Evolutionary conservation across 2,113 vertebrate genomes (phyloP).

Genomic region (Pristiophorus japonicus): DNA sequence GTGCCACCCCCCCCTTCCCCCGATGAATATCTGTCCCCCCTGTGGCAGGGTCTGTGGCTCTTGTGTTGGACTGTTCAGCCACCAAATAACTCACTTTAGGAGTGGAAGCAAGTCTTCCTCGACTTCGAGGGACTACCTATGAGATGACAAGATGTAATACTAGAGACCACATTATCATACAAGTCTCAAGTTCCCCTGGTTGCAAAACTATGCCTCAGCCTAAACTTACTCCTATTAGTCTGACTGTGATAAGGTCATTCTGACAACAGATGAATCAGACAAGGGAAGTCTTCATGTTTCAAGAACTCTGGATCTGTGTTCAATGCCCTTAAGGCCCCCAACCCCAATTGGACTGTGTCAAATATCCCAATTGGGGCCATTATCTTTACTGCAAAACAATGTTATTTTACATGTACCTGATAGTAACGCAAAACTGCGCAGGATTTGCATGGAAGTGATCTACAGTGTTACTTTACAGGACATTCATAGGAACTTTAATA

Average conservation of each 20-base stretch:
- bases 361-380: background rate
- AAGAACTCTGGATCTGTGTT: background rate
- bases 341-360: background rate
- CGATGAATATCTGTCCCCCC: too few species aligned
- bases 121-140: too few species aligned
- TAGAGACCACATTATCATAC: background rate
- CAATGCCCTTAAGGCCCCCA: background rate
- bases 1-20: too few species aligned
- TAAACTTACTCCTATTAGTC: background rate
- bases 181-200: background rate
- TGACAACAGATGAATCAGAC: background rate
- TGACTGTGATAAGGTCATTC: background rate
- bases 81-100: too few species aligned
- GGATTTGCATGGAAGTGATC: background rate
- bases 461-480: background rate
- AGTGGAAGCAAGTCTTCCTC: too few species aligned
- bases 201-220: background rate
- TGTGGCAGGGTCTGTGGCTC: too few species aligned
- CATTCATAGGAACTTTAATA: background rate
- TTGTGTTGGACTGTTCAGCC: too few species aligned
- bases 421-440: background rate
- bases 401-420: slow-evolving; percentile 11
- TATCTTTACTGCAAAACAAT: background rate
- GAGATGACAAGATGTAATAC: background rate
- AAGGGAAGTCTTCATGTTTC: background rate